Evolutionary conservation across 2,888 invertebrate species (phyloP), one percentile per base, ranked within the genome.

Genomic region (Drosophila cognata): DNA sequence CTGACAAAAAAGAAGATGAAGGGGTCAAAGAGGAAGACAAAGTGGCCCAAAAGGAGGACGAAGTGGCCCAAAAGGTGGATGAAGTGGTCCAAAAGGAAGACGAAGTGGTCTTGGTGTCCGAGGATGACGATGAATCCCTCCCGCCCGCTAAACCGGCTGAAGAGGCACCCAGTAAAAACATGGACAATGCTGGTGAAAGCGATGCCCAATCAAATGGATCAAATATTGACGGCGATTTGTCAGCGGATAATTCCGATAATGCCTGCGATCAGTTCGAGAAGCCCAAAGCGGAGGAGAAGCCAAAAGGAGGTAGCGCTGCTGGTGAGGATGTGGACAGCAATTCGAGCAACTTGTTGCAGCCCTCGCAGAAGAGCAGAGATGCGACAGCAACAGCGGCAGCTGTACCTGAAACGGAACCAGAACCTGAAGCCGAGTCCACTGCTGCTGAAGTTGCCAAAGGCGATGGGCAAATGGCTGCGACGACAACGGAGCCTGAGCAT

Each of bases 241-340:
- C 77, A 25, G 74, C 81, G 13, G 92, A 92, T 62, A 92, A 92
- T 66, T 91, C 92, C 1, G 92, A 93, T 77, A 92, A 91, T 82
- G 93, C 92, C 21, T 88, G 91, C 31, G 92, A 92, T 81, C 91
- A 91, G 69, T 91, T 90, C 64, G 91, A 86, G 25, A 84, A 77
- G 77, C 46, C 48, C 8, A 84, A 82, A 50, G 10, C 63, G 2
- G 59, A 31, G 25, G 76, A 70, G 1, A 80, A 81, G 52, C 8
- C 21, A 0, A 85, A 76, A 33, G 18, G 48, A 16, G 46, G n/a
- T 4, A 51, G 46, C 4, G 25, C 16, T 8, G 16, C 71, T 5
- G 55, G 53, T 0, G 91, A 90, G 1, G 90, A 92, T 63, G 68
- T 75, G 0, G 86, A 91, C 56, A 92, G 92, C 57, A 89, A 89